Percentiles rank a stretch among this genome's conserved stretches.
Evolutionary conservation across 1,140 invertebrate species (phyloP).

Genomic region (Drosophila tsacasi): DNA sequence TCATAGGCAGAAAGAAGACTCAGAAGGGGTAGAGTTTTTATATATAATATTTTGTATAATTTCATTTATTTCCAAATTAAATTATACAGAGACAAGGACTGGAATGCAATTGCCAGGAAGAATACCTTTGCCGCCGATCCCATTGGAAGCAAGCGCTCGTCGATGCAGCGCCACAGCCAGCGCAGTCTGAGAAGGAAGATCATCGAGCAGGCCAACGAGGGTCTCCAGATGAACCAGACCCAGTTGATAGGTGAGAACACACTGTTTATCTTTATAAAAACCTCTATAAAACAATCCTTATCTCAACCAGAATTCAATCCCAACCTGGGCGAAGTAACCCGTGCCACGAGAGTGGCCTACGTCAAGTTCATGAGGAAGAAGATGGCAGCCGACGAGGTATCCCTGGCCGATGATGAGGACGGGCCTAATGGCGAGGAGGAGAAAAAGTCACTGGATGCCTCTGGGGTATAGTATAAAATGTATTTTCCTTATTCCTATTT

Average conservation of each 20-base stretch:
- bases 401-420: slow-evolving; percentile 53
- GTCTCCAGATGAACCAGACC: slow-evolving; percentile 75
- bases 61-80: neutral
- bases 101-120: slow-evolving; percentile 92
- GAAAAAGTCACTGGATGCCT: slow-evolving; percentile 49
- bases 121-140: slow-evolving; percentile 90
- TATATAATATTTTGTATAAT: neutral
- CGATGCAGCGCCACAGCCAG: slow-evolving; percentile 87
- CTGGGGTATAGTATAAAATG: slow-evolving; percentile 33
- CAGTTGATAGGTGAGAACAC: slow-evolving; percentile 86
- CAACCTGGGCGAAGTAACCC: slow-evolving; percentile 90
- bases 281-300: neutral
- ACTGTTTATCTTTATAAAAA: no score
- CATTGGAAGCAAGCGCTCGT: slow-evolving; percentile 91
- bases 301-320: slow-evolving; percentile 91
- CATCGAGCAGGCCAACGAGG: slow-evolving; percentile 87
- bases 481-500: no score
- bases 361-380: slow-evolving; percentile 93
- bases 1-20: slow-evolving; percentile 89
- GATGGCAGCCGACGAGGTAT: slow-evolving; percentile 78
- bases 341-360: slow-evolving; percentile 92
- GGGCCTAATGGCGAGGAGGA: slow-evolving; percentile 20
- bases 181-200: slow-evolving; percentile 90
- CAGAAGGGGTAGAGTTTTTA: slow-evolving; percentile 84
- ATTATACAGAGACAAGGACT: slow-evolving; percentile 88